These are phyloP conservation scores for Harpalus rufipes DNA, from an alignment of 2,888 invertebrate genomes.

Conservation along the genomic window DNA sequence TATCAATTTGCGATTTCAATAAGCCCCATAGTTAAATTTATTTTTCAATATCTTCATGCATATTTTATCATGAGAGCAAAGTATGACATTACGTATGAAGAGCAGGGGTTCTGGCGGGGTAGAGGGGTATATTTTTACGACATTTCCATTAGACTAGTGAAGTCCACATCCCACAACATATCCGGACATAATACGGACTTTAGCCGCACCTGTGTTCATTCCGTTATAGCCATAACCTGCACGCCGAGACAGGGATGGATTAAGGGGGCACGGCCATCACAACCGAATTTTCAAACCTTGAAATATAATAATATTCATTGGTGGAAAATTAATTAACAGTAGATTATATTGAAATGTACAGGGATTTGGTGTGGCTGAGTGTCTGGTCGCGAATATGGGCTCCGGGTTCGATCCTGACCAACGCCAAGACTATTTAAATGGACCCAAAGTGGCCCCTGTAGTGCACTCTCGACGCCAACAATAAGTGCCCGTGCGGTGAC, in stretches of 20 bases:
- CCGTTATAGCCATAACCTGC: slow-evolving; percentile 37
- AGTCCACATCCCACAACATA: slow-evolving; percentile 51
- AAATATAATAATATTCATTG: neutral
- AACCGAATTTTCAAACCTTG: neutral
- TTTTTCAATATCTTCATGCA: neutral
- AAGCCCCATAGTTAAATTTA: neutral
- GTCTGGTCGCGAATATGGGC: too few species aligned
- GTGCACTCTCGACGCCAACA: too few species aligned
- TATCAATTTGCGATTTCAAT: too few species aligned
- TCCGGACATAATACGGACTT: slow-evolving; percentile 46
- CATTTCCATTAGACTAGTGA: slow-evolving; percentile 44
- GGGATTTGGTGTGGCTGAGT: too few species aligned
- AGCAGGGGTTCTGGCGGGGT: too few species aligned
- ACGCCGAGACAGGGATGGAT: neutral
- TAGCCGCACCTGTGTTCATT: slow-evolving; percentile 47
- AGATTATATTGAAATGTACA: too few species aligned
- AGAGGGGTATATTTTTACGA: slow-evolving; percentile 38
- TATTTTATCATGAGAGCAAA: neutral
- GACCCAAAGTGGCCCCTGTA: too few species aligned
- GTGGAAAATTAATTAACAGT: neutral
- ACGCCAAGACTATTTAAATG: too few species aligned
- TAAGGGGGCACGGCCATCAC: neutral
- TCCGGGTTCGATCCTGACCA: too few species aligned
- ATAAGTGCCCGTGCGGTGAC: too few species aligned
- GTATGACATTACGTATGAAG: slow-evolving; percentile 10